These are phyloP conservation scores for Nyctalus aviator DNA, from an alignment of 2,797 vertebrate genomes.

Conservation along the genomic window DNA sequence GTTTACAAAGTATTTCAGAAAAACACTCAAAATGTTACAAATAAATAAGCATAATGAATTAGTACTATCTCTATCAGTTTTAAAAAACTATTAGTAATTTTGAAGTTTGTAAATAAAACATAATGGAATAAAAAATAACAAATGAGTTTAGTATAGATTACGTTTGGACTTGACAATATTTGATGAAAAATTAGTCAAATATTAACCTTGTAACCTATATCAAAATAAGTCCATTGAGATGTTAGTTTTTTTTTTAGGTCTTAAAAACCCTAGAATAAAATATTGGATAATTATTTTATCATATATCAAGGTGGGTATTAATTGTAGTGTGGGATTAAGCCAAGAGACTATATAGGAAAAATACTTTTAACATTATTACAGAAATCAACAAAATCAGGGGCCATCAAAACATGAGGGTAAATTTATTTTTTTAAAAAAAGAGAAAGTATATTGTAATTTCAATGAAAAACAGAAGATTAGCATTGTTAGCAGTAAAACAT, in stretches of 20 bases:
- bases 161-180: neutral
- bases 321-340: neutral
- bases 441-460: neutral
- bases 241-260: neutral
- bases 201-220: neutral
- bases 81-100: neutral
- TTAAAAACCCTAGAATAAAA: conserved; percentile 40
- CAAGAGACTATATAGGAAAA: neutral
- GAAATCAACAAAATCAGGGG: neutral
- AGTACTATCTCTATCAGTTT: neutral
- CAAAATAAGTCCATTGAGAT: conserved; percentile 3
- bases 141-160: neutral
- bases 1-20: neutral
- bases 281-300: neutral
- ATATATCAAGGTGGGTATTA: neutral
- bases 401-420: neutral
- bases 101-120: conserved; percentile 27
- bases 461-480: neutral
- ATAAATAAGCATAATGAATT: neutral
- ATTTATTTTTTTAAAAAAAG: neutral
- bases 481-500: neutral
- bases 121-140: conserved; percentile 7
- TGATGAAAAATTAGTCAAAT: neutral
- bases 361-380: neutral
- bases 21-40: neutral